Evolutionary conservation across 2,797 vertebrate species (phyloP), one percentile per base, ranked within the genome.

Genomic region (Ptychobarbus kaznakovi): DNA sequence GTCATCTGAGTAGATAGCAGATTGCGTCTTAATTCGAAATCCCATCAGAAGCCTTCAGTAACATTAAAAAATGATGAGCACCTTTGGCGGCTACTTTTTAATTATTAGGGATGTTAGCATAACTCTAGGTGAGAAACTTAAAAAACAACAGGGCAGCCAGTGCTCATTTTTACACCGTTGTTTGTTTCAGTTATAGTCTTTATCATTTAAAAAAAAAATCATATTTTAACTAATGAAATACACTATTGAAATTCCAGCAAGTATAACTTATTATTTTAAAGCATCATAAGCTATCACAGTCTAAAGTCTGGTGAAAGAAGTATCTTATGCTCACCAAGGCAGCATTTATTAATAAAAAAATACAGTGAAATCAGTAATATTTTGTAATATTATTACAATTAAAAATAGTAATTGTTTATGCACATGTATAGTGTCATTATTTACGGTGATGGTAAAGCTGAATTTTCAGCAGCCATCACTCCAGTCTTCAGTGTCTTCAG

Each of bases 21-120:
- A 95, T 94, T 93, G 92, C 86, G 92, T 93, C 92, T 94, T 95
- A 94, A 94, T 95, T 95, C 92, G 91, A 94, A 94, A 92, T 93
- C 92, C 93, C 93, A 92, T 74, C 92, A 93, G 92, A 93, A 93
- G 88, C 88, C 87, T 92, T 83, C 73, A 74, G 89, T 90, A 93
- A 91, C 91, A 91, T 90, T 93, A 90, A 91, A 92, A 92, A 93
- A 93, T 91, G 83, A 93, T 91, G 86, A 87, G 88, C 91, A 92
- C 91, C 90, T 93, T 92, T 66, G 77, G 90, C 82, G 74, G 87
- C 84, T 80, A 75, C 51, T 70, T 79, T 88, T 88, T 86, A 49
- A 86, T 72, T 32, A 58, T 44, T 69, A 72, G 73, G 68, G 49
- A 87, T 20, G 78, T 80, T 42, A 79, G 38, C 66, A 12, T 63